Base-by-base conservation (phyloP, 53 echinoderm and acorn worm genomes). In the Patiria pectinifera region DNA sequence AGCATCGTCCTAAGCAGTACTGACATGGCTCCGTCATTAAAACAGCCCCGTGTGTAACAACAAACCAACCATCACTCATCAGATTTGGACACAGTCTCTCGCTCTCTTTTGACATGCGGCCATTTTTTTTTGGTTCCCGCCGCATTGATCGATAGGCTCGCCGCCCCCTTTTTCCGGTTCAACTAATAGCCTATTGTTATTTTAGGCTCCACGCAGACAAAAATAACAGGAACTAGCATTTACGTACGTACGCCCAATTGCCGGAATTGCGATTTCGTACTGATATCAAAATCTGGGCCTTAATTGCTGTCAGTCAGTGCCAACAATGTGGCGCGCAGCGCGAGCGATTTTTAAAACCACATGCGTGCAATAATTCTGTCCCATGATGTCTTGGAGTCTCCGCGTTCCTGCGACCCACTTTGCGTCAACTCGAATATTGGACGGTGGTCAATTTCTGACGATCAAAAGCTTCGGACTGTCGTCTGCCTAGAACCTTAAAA, bases 151-250 rank as follows among this genome's bases (percentile, higher is more conserved):
- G 66, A 84, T 84, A 12, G 66, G 84, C 66, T 66, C 23, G 44
- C 84, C 23, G 26, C 66, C 84, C 84, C 44, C 44, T 35, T 84
- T 19, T 43, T 84, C 84, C 84, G 84, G 84, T 63, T 21, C 62
- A 12, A 6, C 84, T 62, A 84, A 58, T 84, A 84, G 84, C 63
- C 66, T 16, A 84, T 84, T 84, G 66, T 84, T 84, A 84, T 84
- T 84, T 63, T 63, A 84, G 48, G 66, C 62, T 53, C 53, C 53
- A n/a, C 22, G 6, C 6, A 84, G 26, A 84, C 84, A 84, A 35
- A 66, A 63, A 84, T 63, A 84, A 84, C 84, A 84, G 82, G 82
- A 84, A 84, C 62, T 84, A 11, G 84, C 62, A 62, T 60, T 53
- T 53, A 35, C 35, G 35, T 83, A 83, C 24, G 14, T n/a, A 11